phyloP scores from a whole-genome alignment of 2,888 invertebrate genomes.

The Chalcosyrphus nemorum region DNA sequence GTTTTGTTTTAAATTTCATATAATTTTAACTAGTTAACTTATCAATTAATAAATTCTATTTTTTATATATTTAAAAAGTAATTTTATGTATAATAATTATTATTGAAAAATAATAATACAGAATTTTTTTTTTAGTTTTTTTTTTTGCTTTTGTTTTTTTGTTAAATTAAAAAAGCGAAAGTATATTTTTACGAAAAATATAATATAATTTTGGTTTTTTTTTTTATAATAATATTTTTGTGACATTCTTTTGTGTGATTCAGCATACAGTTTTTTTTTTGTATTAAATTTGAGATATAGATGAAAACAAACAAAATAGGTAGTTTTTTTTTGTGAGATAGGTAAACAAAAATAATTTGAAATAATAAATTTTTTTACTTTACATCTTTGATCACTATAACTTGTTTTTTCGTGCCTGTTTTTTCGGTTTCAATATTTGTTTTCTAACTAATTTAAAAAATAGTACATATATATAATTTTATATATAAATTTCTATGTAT shows the following conservation, averaged over 20 bases:
- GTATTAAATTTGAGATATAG: not conserved
- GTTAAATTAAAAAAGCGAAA: slow-evolving; percentile 46
- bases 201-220: slow-evolving; percentile 46
- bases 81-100: slow-evolving; percentile 62
- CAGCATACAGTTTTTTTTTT: slow-evolving; percentile 26
- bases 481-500: slow-evolving; percentile 50
- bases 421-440: slow-evolving; percentile 35
- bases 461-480: slow-evolving; percentile 40
- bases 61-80: slow-evolving; percentile 68
- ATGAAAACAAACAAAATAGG: slow-evolving; percentile 3
- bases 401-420: slow-evolving; percentile 22
- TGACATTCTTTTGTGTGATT: slow-evolving; percentile 19
- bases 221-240: slow-evolving; percentile 35
- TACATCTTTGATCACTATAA: slow-evolving; percentile 13
- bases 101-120: slow-evolving; percentile 63
- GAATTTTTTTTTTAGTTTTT: slow-evolving; percentile 19
- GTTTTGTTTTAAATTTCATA: slow-evolving; percentile 63
- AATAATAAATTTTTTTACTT: slow-evolving; percentile 1
- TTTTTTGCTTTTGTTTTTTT: slow-evolving; percentile 16
- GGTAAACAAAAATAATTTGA: slow-evolving; percentile 1
- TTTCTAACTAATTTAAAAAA: slow-evolving; percentile 66
- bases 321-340: not conserved
- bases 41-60: slow-evolving; percentile 72
- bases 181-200: slow-evolving; percentile 55
- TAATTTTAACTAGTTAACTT: slow-evolving; percentile 73